Conservation (phyloP, 53 echinoderm and acorn worm genomes). For the Glandiceps talaboti region DNA sequence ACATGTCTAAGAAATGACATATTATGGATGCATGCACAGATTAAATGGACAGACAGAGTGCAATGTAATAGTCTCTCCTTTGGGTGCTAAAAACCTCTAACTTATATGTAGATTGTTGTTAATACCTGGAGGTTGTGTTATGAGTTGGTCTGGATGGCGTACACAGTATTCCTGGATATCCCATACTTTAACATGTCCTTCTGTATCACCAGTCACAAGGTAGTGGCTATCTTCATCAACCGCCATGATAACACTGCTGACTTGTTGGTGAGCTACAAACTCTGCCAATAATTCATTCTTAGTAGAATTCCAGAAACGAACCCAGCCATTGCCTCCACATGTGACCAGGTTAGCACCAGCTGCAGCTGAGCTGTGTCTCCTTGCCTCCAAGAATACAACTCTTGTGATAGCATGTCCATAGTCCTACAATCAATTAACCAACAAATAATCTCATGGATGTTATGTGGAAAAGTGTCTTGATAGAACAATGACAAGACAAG, state of each 20-base stretch:
- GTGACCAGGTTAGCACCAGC: conserved; percentile 78
- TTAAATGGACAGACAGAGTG: no score
- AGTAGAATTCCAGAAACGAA: conserved; percentile 80
- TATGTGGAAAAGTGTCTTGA: no score
- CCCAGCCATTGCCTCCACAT: conserved; percentile 94
- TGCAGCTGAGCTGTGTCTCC: conserved; percentile 42
- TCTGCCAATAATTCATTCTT: conserved; percentile 57
- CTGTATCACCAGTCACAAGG: conserved; percentile 80
- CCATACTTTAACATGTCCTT: conserved; percentile 76
- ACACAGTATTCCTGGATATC: conserved; percentile 75
- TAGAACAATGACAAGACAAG: no score
- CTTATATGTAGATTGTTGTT: no score
- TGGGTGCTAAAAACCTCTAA: no score
- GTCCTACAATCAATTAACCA: no score
- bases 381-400: conserved; percentile 55
- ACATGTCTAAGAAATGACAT: no score
- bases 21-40: no score
- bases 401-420: conserved; percentile 29
- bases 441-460: no score
- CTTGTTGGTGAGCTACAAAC: conserved; percentile 81
- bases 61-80: no score
- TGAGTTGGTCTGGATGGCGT: conserved; percentile 24
- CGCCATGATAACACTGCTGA: conserved; percentile 74
- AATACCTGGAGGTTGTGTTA: conserved; percentile 57
- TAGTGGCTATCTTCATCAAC: conserved; percentile 40